Base-by-base conservation (phyloP, 2,113 vertebrate species). In the Electrona antarctica region DNA sequence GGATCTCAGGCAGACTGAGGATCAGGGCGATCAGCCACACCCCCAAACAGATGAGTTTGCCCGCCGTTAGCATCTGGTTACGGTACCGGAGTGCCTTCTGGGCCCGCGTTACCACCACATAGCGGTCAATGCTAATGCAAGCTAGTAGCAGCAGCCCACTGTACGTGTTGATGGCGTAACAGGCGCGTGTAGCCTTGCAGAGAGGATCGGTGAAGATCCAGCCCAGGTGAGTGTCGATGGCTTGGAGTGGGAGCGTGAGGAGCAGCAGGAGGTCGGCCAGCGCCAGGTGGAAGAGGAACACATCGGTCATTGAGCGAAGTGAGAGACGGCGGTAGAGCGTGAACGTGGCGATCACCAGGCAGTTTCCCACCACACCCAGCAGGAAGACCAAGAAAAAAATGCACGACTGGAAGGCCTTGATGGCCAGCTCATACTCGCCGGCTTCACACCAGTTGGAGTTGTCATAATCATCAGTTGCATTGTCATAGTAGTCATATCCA, bases 91-190 rank as follows among this genome's bases (percentile, higher is more conserved):
- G 85, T 41, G 90, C 89, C 0, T 85, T 12, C 0, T 93, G 86
- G 0, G 94, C 89, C 12, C 86, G 89, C 0, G 92, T 93, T 0
- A 99, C 95, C 79, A 92, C 93, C 80, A 96, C 64, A 7, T 97
- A 98, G 82, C 97, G 96, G 72, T 99, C 96, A 0, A 95, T 71
- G 0, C 96, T 97, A 84, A 99, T 95, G 83, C 94, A 95, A 11
- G 95, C 96, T 45, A 99, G 90, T 84, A 98, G 94, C 73, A 98
- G 74, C 78, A 98, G 93, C 7, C 97, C 96, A 0, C 95, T 94
- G 61, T 97, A 95, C 13, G 95, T 97, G 82, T 96, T 98, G 75
- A 97, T 88, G 0, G 94, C 89, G 0, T 96, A 93, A 84, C 95
- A 77, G 7, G 94, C 93, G 0, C 93, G 89, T 59, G 87, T 88